A percentile compares a stretch with the other conserved stretches of the same genome.
Evolutionary conservation across 2,797 vertebrate genomes (phyloP).

Genomic region (Pogoniulus pusillus): DNA sequence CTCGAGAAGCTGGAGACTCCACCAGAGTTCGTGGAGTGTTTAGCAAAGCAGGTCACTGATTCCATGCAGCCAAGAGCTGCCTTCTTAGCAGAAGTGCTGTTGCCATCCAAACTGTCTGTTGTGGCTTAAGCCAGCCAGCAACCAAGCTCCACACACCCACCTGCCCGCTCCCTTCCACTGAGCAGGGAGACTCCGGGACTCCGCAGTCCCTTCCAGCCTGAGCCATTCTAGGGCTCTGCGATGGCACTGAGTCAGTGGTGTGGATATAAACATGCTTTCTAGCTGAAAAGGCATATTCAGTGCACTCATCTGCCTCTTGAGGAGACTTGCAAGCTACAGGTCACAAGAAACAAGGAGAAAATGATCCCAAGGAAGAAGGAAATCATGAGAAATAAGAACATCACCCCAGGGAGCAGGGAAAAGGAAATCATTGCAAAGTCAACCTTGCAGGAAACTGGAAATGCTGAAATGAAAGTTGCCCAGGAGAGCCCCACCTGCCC

Average conservation of each 20-base stretch:
- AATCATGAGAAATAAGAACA: neutral
- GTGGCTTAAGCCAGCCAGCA: accelerated
- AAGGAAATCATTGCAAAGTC: neutral
- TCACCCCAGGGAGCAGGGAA: no score
- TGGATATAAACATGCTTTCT: neutral
- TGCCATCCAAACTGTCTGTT: neutral
- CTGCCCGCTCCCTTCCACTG: accelerated
- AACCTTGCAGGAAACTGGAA: neutral
- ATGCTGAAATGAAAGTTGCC: neutral
- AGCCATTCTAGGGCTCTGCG: no score
- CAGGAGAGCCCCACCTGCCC: neutral
- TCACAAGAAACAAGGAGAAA: neutral
- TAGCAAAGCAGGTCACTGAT: neutral
- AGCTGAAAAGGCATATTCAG: neutral
- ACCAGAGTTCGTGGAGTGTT: neutral
- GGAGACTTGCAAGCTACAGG: neutral
- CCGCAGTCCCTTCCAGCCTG: no score
- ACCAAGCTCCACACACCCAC: neutral
- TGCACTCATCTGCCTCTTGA: neutral
- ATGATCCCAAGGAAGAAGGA: no score
- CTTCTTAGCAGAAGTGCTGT: neutral
- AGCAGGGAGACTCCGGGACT: no score
- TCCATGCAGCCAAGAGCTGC: neutral
- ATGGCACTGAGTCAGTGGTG: neutral
- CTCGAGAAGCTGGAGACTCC: neutral